Conservation (phyloP, 2,888 invertebrate species). For the Piscicola geometra region DNA sequence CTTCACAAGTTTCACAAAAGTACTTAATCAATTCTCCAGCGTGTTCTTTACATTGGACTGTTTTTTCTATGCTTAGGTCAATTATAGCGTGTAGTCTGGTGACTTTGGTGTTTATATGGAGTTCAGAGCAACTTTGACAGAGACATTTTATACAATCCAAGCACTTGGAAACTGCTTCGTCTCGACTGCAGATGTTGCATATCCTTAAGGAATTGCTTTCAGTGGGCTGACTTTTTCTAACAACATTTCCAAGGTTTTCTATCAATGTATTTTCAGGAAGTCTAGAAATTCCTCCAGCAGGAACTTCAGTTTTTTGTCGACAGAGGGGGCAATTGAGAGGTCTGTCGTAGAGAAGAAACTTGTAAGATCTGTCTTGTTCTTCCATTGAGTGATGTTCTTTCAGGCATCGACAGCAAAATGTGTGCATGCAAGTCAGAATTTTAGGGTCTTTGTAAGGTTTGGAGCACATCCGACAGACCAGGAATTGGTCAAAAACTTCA, state of each 20-base stretch:
- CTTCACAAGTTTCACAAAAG: slow-evolving; percentile 55
- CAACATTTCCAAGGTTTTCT: slow-evolving; percentile 50
- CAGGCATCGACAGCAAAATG: slow-evolving; percentile 53
- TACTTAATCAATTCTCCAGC: slow-evolving; percentile 52
- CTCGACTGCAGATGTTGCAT: slow-evolving; percentile 37
- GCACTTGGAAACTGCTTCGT: slow-evolving; percentile 51
- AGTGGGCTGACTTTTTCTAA: slow-evolving; percentile 19
- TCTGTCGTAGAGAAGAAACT: slow-evolving; percentile 49
- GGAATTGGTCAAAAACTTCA: slow-evolving; percentile 54
- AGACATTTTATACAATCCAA: slow-evolving; percentile 54
- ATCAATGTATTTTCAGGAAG: slow-evolving; percentile 55
- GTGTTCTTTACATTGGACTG: slow-evolving; percentile 53
- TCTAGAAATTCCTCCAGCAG: slow-evolving; percentile 52
- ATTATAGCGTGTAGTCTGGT: slow-evolving; percentile 53
- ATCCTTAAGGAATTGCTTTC: background rate
- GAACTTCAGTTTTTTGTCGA: slow-evolving; percentile 53
- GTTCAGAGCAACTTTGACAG: slow-evolving; percentile 52
- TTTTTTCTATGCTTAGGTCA: slow-evolving; percentile 54
- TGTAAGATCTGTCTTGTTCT: slow-evolving; percentile 47
- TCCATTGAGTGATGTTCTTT: slow-evolving; percentile 51
- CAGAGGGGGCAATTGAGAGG: slow-evolving; percentile 53
- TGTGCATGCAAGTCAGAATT: slow-evolving; percentile 53
- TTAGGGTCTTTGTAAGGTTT: slow-evolving; percentile 53
- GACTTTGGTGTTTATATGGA: slow-evolving; percentile 53
- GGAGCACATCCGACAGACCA: slow-evolving; percentile 53